Evolutionary conservation across 2,113 vertebrate genomes (phyloP).

Genomic region (Polypterus bichir): DNA sequence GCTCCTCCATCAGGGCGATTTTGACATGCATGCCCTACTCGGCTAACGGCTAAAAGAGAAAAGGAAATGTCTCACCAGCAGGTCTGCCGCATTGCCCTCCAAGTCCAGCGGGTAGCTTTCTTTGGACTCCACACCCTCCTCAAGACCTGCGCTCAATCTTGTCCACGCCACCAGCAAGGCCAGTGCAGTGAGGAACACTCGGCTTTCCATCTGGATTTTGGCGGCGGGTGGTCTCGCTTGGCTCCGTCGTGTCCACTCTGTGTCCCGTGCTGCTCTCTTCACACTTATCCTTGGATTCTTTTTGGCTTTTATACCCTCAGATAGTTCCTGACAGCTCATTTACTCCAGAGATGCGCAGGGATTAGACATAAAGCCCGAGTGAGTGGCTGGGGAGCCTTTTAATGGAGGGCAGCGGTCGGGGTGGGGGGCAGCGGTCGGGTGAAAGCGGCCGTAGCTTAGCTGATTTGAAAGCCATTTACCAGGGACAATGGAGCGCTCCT

Average conservation of each 20-base stretch:
- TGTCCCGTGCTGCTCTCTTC: conserved; percentile 2
- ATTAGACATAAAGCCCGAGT: not conserved
- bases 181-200: conserved; percentile 35
- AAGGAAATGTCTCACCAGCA: conserved; percentile 34
- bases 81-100: conserved; percentile 31
- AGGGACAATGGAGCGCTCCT: conserved; percentile 18
- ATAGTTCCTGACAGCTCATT: not conserved
- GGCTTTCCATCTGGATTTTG: conserved; percentile 31
- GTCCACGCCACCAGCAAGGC: conserved; percentile 28
- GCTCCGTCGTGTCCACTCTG: conserved; percentile 6
- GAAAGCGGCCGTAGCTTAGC: conserved; percentile 5
- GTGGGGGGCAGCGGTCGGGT: not conserved
- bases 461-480: conserved; percentile 35
- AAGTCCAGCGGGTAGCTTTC: conserved; percentile 25
- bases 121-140: conserved; percentile 25
- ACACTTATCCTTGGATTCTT: not conserved
- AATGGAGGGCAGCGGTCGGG: not conserved
- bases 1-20: conserved; percentile 18
- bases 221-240: not conserved
- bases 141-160: conserved; percentile 23
- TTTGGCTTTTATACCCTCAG: conserved; percentile 4
- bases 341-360: not conserved
- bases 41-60: no score
- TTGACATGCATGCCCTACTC: no score
- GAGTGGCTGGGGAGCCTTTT: not conserved